phyloP scores from a whole-genome alignment of 2,888 invertebrate genomes.

The Parnassius smintheus region DNA sequence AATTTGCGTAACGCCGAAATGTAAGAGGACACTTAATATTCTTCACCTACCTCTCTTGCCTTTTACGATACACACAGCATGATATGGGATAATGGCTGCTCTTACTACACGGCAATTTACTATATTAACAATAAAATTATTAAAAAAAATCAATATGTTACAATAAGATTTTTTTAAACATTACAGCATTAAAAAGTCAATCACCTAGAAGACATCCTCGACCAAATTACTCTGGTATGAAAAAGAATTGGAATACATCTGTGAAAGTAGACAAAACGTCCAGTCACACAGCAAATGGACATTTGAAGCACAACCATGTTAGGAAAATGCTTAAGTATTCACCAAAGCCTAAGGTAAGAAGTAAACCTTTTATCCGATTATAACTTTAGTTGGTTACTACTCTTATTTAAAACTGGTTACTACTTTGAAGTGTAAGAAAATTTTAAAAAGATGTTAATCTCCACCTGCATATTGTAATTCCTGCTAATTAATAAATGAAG shows the following conservation, averaged over 20 bases:
- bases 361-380: not conserved
- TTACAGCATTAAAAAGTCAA: constrained; percentile 51
- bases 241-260: constrained; percentile 68
- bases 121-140: not conserved
- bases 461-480: too few relatives aligned
- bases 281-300: constrained; percentile 53
- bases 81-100: too few relatives aligned
- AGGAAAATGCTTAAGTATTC: constrained; percentile 69
- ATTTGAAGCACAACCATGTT: constrained; percentile 53
- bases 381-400: not conserved
- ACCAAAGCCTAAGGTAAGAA: constrained; percentile 47
- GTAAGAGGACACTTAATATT: too few relatives aligned
- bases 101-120: not conserved
- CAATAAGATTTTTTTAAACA: not conserved
- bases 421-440: too few relatives aligned
- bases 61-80: too few relatives aligned
- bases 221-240: constrained; percentile 43
- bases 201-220: constrained; percentile 42
- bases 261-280: constrained; percentile 58
- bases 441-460: too few relatives aligned
- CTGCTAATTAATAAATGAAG: too few relatives aligned
- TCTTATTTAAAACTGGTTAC: too few relatives aligned
- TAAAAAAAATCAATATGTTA: not conserved
- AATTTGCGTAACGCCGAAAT: too few relatives aligned
- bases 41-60: too few relatives aligned